Evolutionary conservation across 2,888 invertebrate species (phyloP).

Genomic region (Phorcus lineatus): DNA sequence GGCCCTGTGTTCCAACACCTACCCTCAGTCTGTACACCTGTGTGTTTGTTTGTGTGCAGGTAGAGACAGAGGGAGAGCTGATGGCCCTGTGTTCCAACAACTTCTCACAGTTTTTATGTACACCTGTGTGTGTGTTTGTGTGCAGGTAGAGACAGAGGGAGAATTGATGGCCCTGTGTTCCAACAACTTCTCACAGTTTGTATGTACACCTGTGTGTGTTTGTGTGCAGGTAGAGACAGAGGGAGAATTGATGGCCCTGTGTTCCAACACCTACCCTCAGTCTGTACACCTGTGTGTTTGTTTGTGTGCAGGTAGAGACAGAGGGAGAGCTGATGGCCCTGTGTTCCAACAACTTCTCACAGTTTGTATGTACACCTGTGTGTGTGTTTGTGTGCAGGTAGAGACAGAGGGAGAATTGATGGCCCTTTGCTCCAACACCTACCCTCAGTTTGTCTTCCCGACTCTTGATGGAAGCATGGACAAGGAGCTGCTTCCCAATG

Average conservation of each 20-base stretch:
- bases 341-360: slow-evolving; percentile 67
- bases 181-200: slow-evolving; percentile 68
- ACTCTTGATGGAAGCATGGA: slow-evolving; percentile 57
- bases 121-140: slow-evolving; percentile 50
- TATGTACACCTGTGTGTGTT: slow-evolving; percentile 33
- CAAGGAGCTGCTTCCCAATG: slow-evolving; percentile 67
- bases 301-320: slow-evolving; percentile 64
- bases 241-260: slow-evolving; percentile 67
- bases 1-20: neutral
- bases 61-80: slow-evolving; percentile 71
- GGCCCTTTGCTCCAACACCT: slow-evolving; percentile 67
- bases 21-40: neutral
- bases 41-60: slow-evolving; percentile 46
- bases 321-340: slow-evolving; percentile 69
- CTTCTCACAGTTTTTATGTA: slow-evolving; percentile 65
- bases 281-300: no score
- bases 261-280: slow-evolving; percentile 66
- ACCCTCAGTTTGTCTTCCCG: slow-evolving; percentile 66
- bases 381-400: slow-evolving; percentile 50
- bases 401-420: slow-evolving; percentile 71
- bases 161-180: slow-evolving; percentile 51
- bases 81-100: slow-evolving; percentile 68
- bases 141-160: no score
- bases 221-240: slow-evolving; percentile 68
- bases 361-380: no score